These are phyloP conservation scores for Anhinga anhinga DNA, from an alignment of 2,113 vertebrate genomes.

Conservation along the genomic window DNA sequence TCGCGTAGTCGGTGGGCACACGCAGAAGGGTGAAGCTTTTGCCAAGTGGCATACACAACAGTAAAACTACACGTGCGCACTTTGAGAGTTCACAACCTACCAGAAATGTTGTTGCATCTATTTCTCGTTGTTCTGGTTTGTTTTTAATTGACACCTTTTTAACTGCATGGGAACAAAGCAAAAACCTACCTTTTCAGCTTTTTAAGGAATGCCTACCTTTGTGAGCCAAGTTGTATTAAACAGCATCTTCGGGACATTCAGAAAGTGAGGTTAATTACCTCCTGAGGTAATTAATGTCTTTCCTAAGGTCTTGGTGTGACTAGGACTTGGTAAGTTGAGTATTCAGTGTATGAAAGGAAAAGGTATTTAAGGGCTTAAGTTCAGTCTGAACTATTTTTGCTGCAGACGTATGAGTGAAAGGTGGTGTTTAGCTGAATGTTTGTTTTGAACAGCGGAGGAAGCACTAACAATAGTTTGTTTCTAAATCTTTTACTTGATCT, in stretches of 20 bases:
- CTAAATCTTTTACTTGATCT: conserved; percentile 46
- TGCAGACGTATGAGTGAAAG: conserved; percentile 1
- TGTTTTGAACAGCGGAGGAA: conserved; percentile 3
- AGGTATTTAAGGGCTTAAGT: conserved; percentile 70
- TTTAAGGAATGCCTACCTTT: conserved; percentile 24
- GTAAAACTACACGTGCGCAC: not conserved
- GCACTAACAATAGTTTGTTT: conserved; percentile 35
- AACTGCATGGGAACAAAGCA: conserved; percentile 57
- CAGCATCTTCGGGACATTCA: not conserved
- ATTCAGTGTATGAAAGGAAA: conserved; percentile 41
- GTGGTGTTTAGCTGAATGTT: not conserved
- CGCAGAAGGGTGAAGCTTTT: not conserved
- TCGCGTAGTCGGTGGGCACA: rapidly evolving
- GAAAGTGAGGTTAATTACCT: conserved; percentile 20
- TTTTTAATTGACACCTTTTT: conserved; percentile 53
- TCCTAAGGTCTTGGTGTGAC: not conserved
- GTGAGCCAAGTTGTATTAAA: not conserved
- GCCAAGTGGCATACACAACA: not conserved
- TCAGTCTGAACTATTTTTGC: conserved; percentile 54
- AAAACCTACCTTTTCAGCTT: conserved; percentile 15
- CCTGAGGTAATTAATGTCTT: not conserved
- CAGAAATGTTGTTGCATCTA: conserved; percentile 28
- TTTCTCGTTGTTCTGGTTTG: not conserved
- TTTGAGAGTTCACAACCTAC: not conserved
- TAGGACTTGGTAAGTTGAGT: not conserved